Percentiles rank a stretch among this genome's conserved stretches.
phyloP scores from a whole-genome alignment of 37 sponge, comb jelly and placozoan species.

The Chondrosia reniformis region DNA sequence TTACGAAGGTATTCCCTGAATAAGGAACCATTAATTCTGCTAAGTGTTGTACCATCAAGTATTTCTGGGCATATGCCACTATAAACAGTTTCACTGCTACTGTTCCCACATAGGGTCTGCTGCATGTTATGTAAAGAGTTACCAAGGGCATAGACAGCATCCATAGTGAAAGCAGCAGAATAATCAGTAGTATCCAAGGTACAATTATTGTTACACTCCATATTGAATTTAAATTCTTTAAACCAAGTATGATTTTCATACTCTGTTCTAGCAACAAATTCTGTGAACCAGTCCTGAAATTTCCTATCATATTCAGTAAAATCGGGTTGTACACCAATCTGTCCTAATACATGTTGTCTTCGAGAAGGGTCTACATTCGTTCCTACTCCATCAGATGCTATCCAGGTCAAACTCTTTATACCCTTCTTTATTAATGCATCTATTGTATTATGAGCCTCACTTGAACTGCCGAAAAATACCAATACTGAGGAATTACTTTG shows the following conservation, averaged over 20 bases:
- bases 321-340: neutral
- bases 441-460: constrained; percentile 23
- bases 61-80: constrained; percentile 20
- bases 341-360: neutral
- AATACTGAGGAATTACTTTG: constrained; percentile 41
- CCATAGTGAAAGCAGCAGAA: constrained; percentile 49
- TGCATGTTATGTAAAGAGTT: constrained; percentile 51
- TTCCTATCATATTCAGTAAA: neutral
- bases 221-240: constrained; percentile 37
- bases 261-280: no score
- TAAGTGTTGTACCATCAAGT: constrained; percentile 6
- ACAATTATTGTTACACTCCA: neutral
- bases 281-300: constrained; percentile 51
- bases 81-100: no score
- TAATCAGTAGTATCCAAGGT: neutral
- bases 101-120: constrained; percentile 20
- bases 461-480: constrained; percentile 51
- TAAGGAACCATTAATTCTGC: constrained; percentile 13
- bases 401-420: neutral
- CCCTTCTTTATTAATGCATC: constrained; percentile 8
- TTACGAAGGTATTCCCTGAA: constrained; percentile 39
- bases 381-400: neutral
- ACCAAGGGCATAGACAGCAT: constrained; percentile 77
- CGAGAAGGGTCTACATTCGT: neutral
- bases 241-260: no score